Percentiles rank a stretch among this genome's conserved stretches.
Evolutionary conservation across 2,888 invertebrate species (phyloP).

Genomic region (Campoplex nolae): DNA sequence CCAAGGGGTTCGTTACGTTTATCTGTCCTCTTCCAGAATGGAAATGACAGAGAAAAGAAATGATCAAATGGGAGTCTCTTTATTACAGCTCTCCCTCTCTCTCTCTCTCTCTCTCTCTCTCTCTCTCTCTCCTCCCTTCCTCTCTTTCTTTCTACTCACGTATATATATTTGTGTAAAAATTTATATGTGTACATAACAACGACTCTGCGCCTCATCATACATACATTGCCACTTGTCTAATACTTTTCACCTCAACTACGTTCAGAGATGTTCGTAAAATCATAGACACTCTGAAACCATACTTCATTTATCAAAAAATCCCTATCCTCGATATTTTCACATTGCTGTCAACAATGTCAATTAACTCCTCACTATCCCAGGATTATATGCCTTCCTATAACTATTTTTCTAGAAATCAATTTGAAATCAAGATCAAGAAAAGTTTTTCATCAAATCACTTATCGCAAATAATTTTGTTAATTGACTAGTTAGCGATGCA

Average conservation of each 20-base stretch:
- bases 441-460: no score
- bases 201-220: constrained; percentile 13
- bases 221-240: constrained; percentile 11
- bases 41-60: constrained; percentile 27
- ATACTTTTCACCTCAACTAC: constrained; percentile 24
- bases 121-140: constrained; percentile 9
- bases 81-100: constrained; percentile 57
- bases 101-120: constrained; percentile 13
- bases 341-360: constrained; percentile 23
- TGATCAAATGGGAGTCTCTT: constrained; percentile 59
- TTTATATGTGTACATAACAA: background rate
- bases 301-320: constrained; percentile 13
- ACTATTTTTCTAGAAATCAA: background rate
- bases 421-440: no score
- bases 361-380: background rate
- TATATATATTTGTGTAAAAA: background rate
- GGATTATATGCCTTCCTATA: background rate
- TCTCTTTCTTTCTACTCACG: constrained; percentile 6
- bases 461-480: background rate
- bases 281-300: background rate
- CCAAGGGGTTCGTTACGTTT: constrained; percentile 57
- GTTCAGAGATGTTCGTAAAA: constrained; percentile 13
- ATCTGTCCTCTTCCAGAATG: constrained; percentile 46
- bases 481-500: background rate
- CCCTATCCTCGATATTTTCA: background rate